Evolutionary conservation across 2,888 invertebrate genomes (phyloP).

Genomic region (Phragmatobia fuliginosa): DNA sequence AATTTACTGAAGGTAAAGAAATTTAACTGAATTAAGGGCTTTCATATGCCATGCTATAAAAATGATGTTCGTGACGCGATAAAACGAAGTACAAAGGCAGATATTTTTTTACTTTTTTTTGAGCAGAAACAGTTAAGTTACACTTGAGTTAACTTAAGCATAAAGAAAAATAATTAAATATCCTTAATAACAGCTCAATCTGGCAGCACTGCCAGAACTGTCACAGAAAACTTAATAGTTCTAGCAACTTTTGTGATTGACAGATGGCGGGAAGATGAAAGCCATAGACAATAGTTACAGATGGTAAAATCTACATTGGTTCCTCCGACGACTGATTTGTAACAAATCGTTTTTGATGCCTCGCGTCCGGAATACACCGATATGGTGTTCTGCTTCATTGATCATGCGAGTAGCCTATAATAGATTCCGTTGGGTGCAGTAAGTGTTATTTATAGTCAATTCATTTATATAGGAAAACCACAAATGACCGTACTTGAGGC

Average conservation of each 20-base stretch:
- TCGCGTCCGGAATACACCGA: constrained; percentile 49
- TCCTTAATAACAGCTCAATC: no score
- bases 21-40: not conserved
- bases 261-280: constrained; percentile 27
- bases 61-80: no score
- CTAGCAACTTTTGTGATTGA: not conserved
- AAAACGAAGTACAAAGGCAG: no score
- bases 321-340: constrained; percentile 48
- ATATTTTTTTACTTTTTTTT: no score
- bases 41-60: no score
- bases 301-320: constrained; percentile 31
- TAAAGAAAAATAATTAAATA: no score
- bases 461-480: not conserved
- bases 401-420: constrained; percentile 18
- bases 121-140: no score
- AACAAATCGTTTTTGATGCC: constrained; percentile 53
- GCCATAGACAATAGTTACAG: constrained; percentile 30
- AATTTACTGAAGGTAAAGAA: not conserved
- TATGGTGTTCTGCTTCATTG: constrained; percentile 30
- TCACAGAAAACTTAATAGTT: not conserved
- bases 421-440: constrained; percentile 19
- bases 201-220: no score
- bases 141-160: no score
- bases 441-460: constrained; percentile 15
- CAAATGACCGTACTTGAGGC: constrained; percentile 7